Evolutionary conservation across 2,888 invertebrate species (phyloP), one percentile per base, ranked within the genome.

Genomic region (Agrochola lychnidis): DNA sequence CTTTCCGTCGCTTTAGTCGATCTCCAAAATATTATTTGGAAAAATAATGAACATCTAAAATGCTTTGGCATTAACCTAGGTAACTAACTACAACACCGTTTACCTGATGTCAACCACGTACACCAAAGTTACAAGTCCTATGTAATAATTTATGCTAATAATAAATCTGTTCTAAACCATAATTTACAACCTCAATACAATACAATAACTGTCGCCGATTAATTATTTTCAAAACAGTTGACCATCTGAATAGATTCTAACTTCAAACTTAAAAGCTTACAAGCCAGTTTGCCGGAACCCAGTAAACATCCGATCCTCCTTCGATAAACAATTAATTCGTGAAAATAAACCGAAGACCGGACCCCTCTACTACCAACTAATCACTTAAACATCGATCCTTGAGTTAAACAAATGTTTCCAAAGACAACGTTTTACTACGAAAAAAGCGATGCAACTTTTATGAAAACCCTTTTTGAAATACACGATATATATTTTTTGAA

Each of bases 321-420:
- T 86, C 86, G 80, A 87, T 88, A 90, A 89, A 88, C 85, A 88
- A 89, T 91, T 91, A 90, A 91, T 92, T 90, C 88, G 78, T 86
- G 83, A 36, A 88, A 88, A 89, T 83, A 87, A 80, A 79, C 84
- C 77, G 59, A 70, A 81, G 73, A 69, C 80, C 78, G 76, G 68
- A 69, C 79, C 76, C 75, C 79, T 87, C 75, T 79, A 82, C 69
- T 80, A 68, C 68, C 69, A 78, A 76, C 67, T 74, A 78, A 82
- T 82, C 72, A 80, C 63, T 74, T 53, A 51, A 10, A 70, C 63
- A 74, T 70, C 45, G 53, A 73, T 56, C 48, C 25, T 36, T 42
- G 61, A 64, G 2, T 68, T 70, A 68, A 70, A 74, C 59, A 75
- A 80, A 66, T 10, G 42, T 61, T 57, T 36, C 30, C n/a, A 63